phyloP scores from a whole-genome alignment of 1,140 invertebrate genomes.

The Temnothorax curvispinosus region DNA sequence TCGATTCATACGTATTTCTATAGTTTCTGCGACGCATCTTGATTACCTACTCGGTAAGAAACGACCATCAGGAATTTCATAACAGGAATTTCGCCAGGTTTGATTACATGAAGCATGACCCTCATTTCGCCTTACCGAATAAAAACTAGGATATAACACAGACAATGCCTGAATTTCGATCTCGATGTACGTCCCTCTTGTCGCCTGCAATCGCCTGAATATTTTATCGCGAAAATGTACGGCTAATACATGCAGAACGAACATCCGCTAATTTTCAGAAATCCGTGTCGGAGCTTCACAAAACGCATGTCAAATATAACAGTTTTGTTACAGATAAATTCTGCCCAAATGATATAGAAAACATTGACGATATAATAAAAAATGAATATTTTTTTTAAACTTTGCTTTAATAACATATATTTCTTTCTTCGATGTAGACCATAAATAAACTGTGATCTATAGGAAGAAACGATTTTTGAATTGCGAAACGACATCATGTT shows the following conservation, averaged over 20 bases:
- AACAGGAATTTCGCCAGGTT: constrained; percentile 2
- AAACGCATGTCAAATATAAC: constrained; percentile 7
- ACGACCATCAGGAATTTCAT: constrained; percentile 11
- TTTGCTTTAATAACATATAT: neutral
- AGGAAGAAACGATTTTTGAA: neutral
- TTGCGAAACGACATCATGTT: neutral
- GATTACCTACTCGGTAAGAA: constrained; percentile 26
- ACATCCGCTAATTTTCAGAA: neutral
- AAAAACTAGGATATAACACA: constrained; percentile 41
- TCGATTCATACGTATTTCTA: constrained; percentile 24
- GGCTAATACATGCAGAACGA: neutral
- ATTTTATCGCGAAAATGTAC: constrained; percentile 14
- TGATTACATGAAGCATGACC: constrained; percentile 24
- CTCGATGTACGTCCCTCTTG: neutral
- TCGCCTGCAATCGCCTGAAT: neutral
- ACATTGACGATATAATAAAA: neutral
- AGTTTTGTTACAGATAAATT: neutral
- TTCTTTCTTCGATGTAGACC: neutral
- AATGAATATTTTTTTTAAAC: neutral
- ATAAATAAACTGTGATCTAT: neutral
- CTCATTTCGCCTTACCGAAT: constrained; percentile 2
- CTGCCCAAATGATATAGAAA: constrained; percentile 34
- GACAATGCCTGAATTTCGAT: constrained; percentile 34
- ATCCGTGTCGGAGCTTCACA: neutral
- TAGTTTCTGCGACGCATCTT: constrained; percentile 26